Base-by-base conservation (phyloP, 2,113 vertebrate genomes). In the Brachyistius frenatus region DNA sequence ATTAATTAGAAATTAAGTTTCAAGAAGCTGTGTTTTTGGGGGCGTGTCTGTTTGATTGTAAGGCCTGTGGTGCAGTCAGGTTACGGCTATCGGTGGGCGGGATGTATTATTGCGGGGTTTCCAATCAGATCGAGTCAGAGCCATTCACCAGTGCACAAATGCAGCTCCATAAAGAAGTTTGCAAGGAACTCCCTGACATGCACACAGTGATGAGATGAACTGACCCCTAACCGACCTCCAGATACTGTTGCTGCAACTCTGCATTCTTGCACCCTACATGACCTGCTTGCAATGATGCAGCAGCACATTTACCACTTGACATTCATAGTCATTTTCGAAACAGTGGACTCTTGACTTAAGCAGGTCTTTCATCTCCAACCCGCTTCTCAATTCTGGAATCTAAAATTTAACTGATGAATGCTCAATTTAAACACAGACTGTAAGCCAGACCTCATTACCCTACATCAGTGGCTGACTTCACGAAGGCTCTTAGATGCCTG, bases 361-460 rank as follows among this genome's bases (percentile, higher is more conserved):
- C 49, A 33, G 36, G 41, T 39, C 54, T 60, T 13, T 35, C 14
- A 13, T 60, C 52, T 78, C 41, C 23, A 57, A 53, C 52, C 53
- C 46, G 77, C 54, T 61, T 61, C 64, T 70, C 57, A 64, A 58
- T 70, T 65, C 72, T 5, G 41, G 64, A 56, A 13, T 69, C 62
- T 69, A 56, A 58, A 64, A 49, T 31, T 65, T 60, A 70, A 41
- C 65, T 23, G 55, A 74, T 62, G 46, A 54, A 54, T 63, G 69
- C 37, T n/a, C 70, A 76, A 63, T 64, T 78, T 70, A 64, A 70
- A 69, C 10, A 7, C 39, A 76, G 50, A 81, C 36, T 53, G 46
- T 44, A 58, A 47, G 44, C 53, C 53, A 58, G 72, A 33, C 31
- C 58, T 70, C 47, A 65, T 76, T 53, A 60, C 60, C 72, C 32